A percentile compares a stretch with the other conserved stretches of the same genome.
These are phyloP conservation scores for Dasyprocta punctata DNA, from an alignment of 2,113 vertebrate species.

Conservation along the genomic window DNA sequence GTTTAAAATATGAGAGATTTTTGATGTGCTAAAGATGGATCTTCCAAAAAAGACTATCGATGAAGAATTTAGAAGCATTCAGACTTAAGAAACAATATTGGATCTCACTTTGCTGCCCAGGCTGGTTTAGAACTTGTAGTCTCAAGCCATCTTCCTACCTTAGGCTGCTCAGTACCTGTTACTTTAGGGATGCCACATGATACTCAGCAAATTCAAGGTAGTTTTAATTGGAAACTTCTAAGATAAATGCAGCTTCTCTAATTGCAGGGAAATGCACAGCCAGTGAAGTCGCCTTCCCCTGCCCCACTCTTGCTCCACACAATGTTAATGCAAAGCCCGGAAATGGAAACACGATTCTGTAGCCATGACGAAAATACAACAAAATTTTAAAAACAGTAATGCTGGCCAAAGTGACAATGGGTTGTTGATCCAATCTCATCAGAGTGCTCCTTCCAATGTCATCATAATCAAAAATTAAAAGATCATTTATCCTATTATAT, in stretches of 20 bases:
- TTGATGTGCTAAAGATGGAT: neutral
- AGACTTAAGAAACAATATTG: neutral
- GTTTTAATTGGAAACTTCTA: neutral
- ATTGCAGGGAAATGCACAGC: neutral
- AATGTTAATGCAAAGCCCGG: neutral
- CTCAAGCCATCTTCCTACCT: neutral
- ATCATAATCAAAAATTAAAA: conserved; percentile 4
- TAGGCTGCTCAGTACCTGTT: neutral
- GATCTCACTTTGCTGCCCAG: neutral
- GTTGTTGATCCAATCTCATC: neutral
- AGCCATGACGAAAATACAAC: neutral
- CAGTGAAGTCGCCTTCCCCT: accelerated
- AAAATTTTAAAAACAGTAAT: neutral
- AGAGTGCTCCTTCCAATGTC: neutral
- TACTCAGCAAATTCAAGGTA: neutral
- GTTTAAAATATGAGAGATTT: neutral
- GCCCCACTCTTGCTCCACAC: neutral
- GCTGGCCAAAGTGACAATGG: neutral
- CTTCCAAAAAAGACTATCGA: neutral
- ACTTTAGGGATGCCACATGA: neutral
- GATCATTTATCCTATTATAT: neutral
- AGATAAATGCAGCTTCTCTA: neutral
- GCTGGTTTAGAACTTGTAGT: neutral
- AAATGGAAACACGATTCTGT: neutral
- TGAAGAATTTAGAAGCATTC: neutral